These are phyloP conservation scores for Bombus waltoni DNA, from an alignment of 1,140 invertebrate species.

Conservation along the genomic window DNA sequence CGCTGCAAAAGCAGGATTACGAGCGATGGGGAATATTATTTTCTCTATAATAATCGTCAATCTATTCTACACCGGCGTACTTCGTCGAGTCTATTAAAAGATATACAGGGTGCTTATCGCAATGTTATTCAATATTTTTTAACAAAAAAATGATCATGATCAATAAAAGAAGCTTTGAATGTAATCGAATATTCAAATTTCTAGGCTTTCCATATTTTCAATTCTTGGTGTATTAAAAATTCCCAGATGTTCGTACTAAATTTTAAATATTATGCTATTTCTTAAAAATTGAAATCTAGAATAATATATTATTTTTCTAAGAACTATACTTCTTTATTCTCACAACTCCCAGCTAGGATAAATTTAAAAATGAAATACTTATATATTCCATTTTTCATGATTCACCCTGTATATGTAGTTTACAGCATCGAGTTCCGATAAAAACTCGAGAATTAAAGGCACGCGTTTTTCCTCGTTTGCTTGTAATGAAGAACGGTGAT, in stretches of 20 bases:
- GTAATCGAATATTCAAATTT: not conserved
- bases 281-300: not conserved
- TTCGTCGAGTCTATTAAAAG: not conserved
- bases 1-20: not conserved
- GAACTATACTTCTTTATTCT: not conserved
- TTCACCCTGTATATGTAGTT: not conserved
- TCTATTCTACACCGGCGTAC: not conserved
- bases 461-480: slow-evolving; percentile 20
- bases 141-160: not conserved
- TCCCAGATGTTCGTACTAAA: not conserved
- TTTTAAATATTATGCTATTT: no score
- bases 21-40: not conserved
- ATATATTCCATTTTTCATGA: no score
- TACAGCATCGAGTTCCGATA: slow-evolving; percentile 28
- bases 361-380: not conserved
- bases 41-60: not conserved
- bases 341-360: no score
- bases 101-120: not conserved
- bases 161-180: not conserved
- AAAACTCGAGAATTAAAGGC: slow-evolving; percentile 32
- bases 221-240: not conserved
- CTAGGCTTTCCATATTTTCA: not conserved
- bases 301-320: not conserved
- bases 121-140: not conserved
- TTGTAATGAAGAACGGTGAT: slow-evolving; percentile 19